Evolutionary conservation across 2,797 vertebrate genomes (phyloP).

Genomic region (Phalloptychus januarius): DNA sequence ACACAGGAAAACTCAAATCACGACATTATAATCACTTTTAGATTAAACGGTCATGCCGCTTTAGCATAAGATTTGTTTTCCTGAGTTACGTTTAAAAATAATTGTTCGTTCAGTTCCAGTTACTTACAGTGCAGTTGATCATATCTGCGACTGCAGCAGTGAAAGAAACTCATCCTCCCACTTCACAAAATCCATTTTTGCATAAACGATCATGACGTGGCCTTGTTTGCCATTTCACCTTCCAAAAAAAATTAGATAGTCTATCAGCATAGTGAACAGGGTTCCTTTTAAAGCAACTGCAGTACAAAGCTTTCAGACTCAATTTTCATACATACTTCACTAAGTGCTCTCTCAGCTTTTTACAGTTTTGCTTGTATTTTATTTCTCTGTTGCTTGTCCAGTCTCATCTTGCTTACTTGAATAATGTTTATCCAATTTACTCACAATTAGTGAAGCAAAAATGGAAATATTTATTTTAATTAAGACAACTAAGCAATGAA

Average conservation of each 20-base stretch:
- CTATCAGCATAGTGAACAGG: conserved; percentile 51
- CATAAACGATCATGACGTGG: conserved; percentile 3
- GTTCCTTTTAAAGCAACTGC: conserved; percentile 51
- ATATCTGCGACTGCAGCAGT: not conserved
- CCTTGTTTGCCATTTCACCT: conserved; percentile 33
- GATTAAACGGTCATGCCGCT: not conserved
- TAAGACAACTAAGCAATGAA: conserved; percentile 64
- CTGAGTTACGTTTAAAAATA: not conserved
- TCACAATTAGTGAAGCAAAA: conserved; percentile 57
- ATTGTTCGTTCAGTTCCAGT: not conserved
- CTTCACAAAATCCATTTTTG: conserved; percentile 14
- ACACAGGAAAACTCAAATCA: no score
- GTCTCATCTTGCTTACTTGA: conserved; percentile 32
- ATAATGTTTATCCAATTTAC: conserved; percentile 56
- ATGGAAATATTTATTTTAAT: conserved; percentile 71
- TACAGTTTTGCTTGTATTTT: conserved; percentile 60
- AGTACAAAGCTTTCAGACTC: conserved; percentile 67
- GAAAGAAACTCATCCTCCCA: conserved; percentile 22
- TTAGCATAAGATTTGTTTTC: not conserved
- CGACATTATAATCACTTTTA: no score
- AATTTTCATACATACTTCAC: conserved; percentile 65
- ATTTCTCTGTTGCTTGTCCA: conserved; percentile 29
- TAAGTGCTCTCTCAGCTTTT: conserved; percentile 67
- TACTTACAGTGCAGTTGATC: conserved; percentile 1
- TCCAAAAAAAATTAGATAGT: conserved; percentile 31